phyloP scores from a whole-genome alignment of 1,140 invertebrate species.

The Delia radicum region DNA sequence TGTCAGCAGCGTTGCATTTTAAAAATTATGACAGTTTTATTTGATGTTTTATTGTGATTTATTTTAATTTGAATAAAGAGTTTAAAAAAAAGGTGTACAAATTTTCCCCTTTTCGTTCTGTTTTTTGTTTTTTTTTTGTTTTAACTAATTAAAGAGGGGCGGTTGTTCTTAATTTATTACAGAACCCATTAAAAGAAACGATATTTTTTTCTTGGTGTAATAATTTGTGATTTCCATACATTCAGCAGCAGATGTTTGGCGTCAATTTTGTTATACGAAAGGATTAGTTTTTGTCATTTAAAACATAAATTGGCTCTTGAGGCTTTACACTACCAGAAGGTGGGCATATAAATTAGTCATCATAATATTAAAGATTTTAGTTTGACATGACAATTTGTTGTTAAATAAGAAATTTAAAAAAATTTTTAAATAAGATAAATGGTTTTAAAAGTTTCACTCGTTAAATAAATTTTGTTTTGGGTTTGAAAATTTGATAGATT shows the following conservation, averaged over 20 bases:
- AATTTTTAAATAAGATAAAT: too few relatives aligned
- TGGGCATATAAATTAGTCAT: constrained; percentile 21
- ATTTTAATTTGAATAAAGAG: not conserved
- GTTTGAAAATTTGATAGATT: too few relatives aligned
- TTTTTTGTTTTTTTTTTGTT: not conserved
- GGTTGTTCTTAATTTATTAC: constrained; percentile 19
- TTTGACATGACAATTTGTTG: constrained; percentile 10
- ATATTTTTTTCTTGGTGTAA: not conserved
- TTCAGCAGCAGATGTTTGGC: not conserved
- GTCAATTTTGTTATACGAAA: constrained; percentile 2
- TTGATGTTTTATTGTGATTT: constrained; percentile 30
- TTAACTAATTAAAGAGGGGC: constrained; percentile 22
- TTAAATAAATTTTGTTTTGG: too few relatives aligned
- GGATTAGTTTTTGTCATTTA: constrained; percentile 14
- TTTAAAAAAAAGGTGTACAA: not conserved
- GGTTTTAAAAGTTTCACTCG: too few relatives aligned
- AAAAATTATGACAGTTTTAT: constrained; percentile 32
- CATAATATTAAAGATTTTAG: not conserved
- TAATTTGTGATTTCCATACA: not conserved
- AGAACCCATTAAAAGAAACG: not conserved
- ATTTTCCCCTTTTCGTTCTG: not conserved
- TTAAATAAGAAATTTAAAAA: too few relatives aligned
- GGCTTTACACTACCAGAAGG: not conserved
- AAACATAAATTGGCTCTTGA: constrained; percentile 14
- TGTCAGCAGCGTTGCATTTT: constrained; percentile 22